These are phyloP conservation scores for Bursaphelenchus mucronatus DNA, from an alignment of 1,140 invertebrate genomes.

Conservation along the genomic window DNA sequence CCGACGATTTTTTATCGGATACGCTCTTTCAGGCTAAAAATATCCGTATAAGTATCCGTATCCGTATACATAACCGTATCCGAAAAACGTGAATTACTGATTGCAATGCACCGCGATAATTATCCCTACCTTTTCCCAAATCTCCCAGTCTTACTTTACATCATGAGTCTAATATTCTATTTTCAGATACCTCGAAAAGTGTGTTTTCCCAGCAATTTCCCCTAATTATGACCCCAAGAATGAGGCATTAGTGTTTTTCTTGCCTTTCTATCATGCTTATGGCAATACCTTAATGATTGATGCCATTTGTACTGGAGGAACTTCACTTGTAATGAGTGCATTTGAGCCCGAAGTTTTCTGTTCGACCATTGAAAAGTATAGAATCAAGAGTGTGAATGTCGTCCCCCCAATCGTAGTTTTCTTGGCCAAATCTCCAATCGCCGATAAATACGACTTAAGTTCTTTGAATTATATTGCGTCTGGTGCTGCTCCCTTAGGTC, in stretches of 20 bases:
- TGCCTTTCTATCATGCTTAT: constrained; percentile 75
- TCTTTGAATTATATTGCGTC: constrained; percentile 5
- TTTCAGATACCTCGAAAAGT: constrained; percentile 32
- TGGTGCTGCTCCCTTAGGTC: constrained; percentile 8
- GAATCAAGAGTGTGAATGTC: constrained; percentile 44
- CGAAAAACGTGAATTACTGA: too few relatives aligned
- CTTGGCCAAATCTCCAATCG: constrained; percentile 19
- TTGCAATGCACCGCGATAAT: too few relatives aligned
- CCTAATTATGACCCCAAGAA: constrained; percentile 22
- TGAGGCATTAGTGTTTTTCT: constrained; percentile 61
- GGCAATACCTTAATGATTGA: neutral
- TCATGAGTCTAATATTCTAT: constrained; percentile 63
- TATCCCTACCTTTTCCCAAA: too few relatives aligned
- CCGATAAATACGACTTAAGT: constrained; percentile 22
- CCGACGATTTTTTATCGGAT: too few relatives aligned
- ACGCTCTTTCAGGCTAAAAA: too few relatives aligned
- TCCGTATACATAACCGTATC: too few relatives aligned
- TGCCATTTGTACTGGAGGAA: constrained; percentile 66
- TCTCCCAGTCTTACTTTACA: too few relatives aligned
- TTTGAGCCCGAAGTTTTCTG: constrained; percentile 72
- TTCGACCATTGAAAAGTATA: constrained; percentile 68
- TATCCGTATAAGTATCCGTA: too few relatives aligned
- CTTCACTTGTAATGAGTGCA: constrained; percentile 70
- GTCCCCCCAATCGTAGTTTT: constrained; percentile 27
- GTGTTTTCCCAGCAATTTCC: constrained; percentile 21